phyloP scores from a whole-genome alignment of 1,140 invertebrate genomes.

The Drosophila watanabei region DNA sequence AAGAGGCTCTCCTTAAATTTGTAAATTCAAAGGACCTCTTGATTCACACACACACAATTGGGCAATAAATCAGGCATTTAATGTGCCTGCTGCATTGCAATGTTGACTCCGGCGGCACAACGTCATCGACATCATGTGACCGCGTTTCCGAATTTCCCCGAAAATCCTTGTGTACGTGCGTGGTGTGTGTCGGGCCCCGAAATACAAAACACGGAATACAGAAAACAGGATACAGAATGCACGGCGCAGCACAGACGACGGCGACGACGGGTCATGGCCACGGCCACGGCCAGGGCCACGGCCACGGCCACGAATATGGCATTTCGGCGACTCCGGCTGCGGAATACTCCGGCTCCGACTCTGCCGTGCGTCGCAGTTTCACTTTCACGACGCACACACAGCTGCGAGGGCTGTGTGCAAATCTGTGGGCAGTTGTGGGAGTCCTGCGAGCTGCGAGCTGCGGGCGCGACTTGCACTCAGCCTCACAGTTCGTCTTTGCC shows the following conservation, averaged over 20 bases:
- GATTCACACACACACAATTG: constrained; percentile 10
- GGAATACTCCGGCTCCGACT: constrained; percentile 33
- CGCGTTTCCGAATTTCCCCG: constrained; percentile 71
- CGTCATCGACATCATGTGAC: constrained; percentile 64
- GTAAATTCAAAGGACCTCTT: background rate
- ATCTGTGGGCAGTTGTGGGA: constrained; percentile 25
- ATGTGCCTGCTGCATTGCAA: constrained; percentile 29
- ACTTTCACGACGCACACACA: constrained; percentile 64
- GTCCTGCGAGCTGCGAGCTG: constrained; percentile 20
- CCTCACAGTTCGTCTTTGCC: constrained; percentile 69
- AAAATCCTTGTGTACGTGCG: constrained; percentile 50
- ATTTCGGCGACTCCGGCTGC: constrained; percentile 65
- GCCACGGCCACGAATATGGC: constrained; percentile 67
- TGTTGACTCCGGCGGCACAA: constrained; percentile 29
- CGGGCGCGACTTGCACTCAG: constrained; percentile 71
- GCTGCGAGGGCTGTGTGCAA: constrained; percentile 20
- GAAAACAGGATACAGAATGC: constrained; percentile 21
- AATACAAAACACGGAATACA: constrained; percentile 53
- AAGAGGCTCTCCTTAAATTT: background rate
- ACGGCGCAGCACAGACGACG: constrained; percentile 59
- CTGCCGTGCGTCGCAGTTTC: constrained; percentile 69
- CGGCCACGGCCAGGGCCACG: constrained; percentile 38
- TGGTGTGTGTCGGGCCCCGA: constrained; percentile 37
- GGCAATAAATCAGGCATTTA: constrained; percentile 47
- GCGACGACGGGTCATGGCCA: constrained; percentile 63